Evolutionary conservation across 2,888 invertebrate genomes (phyloP), one percentile per base, ranked within the genome.

Genomic region (Caenorhabditis uteleia): DNA sequence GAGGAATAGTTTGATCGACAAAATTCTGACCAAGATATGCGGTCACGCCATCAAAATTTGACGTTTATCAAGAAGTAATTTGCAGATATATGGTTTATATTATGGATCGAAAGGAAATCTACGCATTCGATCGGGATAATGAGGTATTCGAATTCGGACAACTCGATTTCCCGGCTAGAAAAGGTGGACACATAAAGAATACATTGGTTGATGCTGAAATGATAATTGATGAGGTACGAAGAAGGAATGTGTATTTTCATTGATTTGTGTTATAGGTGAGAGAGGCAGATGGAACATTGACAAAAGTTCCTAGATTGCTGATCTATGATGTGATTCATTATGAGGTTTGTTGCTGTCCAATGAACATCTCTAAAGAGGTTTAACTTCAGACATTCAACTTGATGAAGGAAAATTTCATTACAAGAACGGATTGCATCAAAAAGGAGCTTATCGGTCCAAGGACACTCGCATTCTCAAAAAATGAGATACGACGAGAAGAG

Each of bases 61-160:
- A 23, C 40, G 27, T n/a, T 14, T 46, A 25, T 51, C 21, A 47
- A 18, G 7, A n/a, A 33, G 33, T 33, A n/a, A n/a, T 29, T 50
- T 77, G 4, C 68, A 91, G 95, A 80, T 98, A 94, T 84, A 91
- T 98, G 91, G 92, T 98, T 92, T 86, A 95, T 38, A 93, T 99
- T 69, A 89, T 92, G 77, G 91, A 90, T 21, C 88, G 89, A 73
- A 88, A 90, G 69, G 89, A 93, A 82, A 88, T 95, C 16, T 99
- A 90, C 83, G 93, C 97, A 86, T 86, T 97, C 79, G 98, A 99
- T 87, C 88, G 98, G 82, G 94, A 98, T 85, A 90, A 95, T 85
- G 90, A 91, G 75, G 60, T 70, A 1, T 72, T 75, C 85, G 89
- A 90, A 86, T 91, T 93, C 3, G 87, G 89, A 12, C 89, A 90